Base-by-base conservation (phyloP, 2,113 vertebrate genomes). In the Antechinus stuartii region DNA sequence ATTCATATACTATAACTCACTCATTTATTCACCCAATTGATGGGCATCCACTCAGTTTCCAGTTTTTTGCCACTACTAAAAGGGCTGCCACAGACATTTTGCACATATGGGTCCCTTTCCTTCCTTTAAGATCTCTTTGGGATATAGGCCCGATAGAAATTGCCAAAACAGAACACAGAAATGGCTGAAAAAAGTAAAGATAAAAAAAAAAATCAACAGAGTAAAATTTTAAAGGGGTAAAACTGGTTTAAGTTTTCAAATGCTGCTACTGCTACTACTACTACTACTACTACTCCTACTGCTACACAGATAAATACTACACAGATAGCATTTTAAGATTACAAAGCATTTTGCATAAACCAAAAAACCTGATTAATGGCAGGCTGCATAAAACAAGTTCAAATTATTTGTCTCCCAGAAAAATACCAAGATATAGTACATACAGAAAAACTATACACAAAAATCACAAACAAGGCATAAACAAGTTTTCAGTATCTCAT, bases 401-500 rank as follows among this genome's bases (percentile, higher is more conserved):
- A 76, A 76, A 42, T 76, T 42, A n/a, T 76, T 76, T 14, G 6
- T 76, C n/a, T 76, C 16, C 35, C 5, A 16, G 35, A 42, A 76
- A 76, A 76, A 76, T 76, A n/a, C 35, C 68, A 76, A 76, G 68
- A n/a, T 47, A 47, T 47, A 47, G 4, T 47, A 55, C 14, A 61
- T 8, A 0, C 22, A 14, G 2, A 94, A 50, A 46, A 14, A 11
- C 50, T 23, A 91, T 7, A 84, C 5, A 84, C 93, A 57, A 8
- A 57, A 55, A 92, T 94, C 35, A 89, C 14, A 89, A 47, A 27
- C 49, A 91, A 54, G 6, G 49, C 10, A 95, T 10, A 91, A 53
- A 90, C 8, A 95, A 92, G 16, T 68, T 61, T 91, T 55, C 50
- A 93, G 46, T 93, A 35, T 90, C 92, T 14, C 54, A 22, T 54